These are phyloP conservation scores for Pediacus dermestoides DNA, from an alignment of 2,888 invertebrate genomes.

Conservation along the genomic window DNA sequence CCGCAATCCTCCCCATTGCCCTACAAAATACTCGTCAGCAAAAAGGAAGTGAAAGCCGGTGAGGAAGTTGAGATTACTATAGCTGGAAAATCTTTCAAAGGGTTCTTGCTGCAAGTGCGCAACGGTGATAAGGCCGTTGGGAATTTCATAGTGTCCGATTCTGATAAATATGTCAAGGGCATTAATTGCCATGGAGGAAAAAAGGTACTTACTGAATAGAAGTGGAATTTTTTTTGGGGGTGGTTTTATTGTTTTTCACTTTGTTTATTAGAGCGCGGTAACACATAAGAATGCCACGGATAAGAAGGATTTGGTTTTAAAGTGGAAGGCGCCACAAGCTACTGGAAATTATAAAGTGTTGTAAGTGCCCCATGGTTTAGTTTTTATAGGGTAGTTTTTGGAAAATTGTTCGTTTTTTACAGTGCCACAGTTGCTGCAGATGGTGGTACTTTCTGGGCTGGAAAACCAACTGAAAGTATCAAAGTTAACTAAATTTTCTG, in stretches of 20 bases:
- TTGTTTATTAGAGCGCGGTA: constrained; percentile 58
- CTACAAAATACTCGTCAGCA: constrained; percentile 50
- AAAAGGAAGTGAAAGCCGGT: constrained; percentile 42
- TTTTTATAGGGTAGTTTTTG: too few relatives aligned
- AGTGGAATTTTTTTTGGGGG: too few relatives aligned
- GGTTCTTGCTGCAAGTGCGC: constrained; percentile 65
- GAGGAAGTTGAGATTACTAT: constrained; percentile 56
- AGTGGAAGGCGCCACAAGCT: constrained; percentile 64
- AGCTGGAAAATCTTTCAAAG: constrained; percentile 57
- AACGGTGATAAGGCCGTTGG: constrained; percentile 61
- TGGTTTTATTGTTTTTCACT: too few relatives aligned
- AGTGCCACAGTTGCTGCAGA: constrained; percentile 67
- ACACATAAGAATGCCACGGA: constrained; percentile 66
- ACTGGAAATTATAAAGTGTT: constrained; percentile 62
- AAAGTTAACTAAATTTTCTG: constrained; percentile 47
- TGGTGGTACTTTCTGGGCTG: constrained; percentile 71
- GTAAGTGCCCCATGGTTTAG: constrained; percentile 47
- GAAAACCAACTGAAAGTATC: constrained; percentile 60
- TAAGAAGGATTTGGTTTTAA: constrained; percentile 55
- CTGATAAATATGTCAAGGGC: constrained; percentile 53
- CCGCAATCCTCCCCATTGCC: constrained; percentile 58
- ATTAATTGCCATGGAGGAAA: constrained; percentile 55
- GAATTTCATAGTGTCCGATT: constrained; percentile 55
- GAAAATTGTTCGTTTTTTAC: constrained; percentile 44
- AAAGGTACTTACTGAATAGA: too few relatives aligned